Conservation (phyloP, 2,797 vertebrate species). For the Cryptoprocta ferox region DNA sequence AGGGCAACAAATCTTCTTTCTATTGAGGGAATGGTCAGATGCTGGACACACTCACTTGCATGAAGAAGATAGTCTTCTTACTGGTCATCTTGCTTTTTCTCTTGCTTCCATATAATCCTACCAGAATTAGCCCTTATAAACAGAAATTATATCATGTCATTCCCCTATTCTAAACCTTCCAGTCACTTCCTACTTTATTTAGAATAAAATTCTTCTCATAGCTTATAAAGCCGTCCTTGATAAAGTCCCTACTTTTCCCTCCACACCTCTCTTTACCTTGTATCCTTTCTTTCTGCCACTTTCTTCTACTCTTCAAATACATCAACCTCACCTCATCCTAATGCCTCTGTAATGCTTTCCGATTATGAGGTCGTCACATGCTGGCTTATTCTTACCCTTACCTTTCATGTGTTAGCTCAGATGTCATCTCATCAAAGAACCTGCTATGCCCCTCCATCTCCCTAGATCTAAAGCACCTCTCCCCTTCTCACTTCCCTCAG, state of each 20-base stretch:
- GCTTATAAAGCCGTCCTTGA: neutral
- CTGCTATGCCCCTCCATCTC: accelerated
- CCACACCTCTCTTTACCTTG: neutral
- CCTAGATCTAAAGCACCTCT: neutral
- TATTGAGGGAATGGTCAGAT: neutral
- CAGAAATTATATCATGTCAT: neutral
- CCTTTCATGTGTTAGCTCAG: neutral
- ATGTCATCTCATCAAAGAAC: neutral
- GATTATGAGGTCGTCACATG: accelerated
- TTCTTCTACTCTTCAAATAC: neutral
- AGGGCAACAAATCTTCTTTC: neutral
- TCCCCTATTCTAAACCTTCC: neutral
- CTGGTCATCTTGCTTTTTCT: neutral
- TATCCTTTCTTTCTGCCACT: neutral
- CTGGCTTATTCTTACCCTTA: neutral
- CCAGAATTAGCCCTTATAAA: neutral
- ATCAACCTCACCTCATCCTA: neutral
- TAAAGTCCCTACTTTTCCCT: neutral
- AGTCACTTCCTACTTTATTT: neutral
- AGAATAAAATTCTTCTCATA: neutral
- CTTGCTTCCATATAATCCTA: neutral
- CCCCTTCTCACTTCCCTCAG: neutral
- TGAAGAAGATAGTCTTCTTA: neutral
- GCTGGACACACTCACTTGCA: neutral
- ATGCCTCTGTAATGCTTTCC: neutral